Evolutionary conservation across 2,797 vertebrate species (phyloP), one percentile per base, ranked within the genome.

Genomic region (Sarcoramphus papa): DNA sequence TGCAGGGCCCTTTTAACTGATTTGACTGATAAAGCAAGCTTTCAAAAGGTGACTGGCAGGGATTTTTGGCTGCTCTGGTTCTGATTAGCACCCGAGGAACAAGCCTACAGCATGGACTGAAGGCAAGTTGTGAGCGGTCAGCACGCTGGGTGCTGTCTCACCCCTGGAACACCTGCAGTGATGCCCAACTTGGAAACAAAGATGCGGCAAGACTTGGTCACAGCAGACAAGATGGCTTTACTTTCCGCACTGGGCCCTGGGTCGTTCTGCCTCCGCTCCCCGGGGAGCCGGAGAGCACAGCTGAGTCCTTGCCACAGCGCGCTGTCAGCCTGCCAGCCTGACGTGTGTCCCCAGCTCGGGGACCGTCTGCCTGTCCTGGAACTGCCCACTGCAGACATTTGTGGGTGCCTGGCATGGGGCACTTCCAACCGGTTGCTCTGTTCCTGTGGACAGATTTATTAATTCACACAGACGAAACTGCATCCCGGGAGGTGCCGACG

Each of bases 11-110:
- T 94, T 76, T 53, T 45, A 47, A 47, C 45, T 90, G 90, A 41
- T 94, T 31, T 93, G 73, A 68, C 41, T 91, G 91, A 90, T 53
- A 78, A 10, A 86, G 47, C 24, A 57, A 72, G 47, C 73, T 94
- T 84, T 85, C 68, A 63, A 3, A 31, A 75, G 53, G 73, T 47
- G 94, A 77, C 64, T 93, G 89, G 50, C 40, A 84, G 82, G 85
- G 65, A n/a, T 59, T 90, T 95, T 81, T 77, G 81, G 31, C 75
- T 85, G 84, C 64, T 92, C 41, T 69, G 1, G 2, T 17, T 73
- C 30, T 81, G 53, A 48, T 86, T 17, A 84, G 64, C 75, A 92
- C 48, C 60, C 63, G 41, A 48, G 72, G 40, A 85, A 7, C 7
- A 13, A 80, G 31, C 40, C 43, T 53, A 5, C 45, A 60, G 37